A percentile compares a stretch with the other conserved stretches of the same genome.
Evolutionary conservation across 2,113 vertebrate species (phyloP).

Genomic region (Gnathonemus longibarbis): DNA sequence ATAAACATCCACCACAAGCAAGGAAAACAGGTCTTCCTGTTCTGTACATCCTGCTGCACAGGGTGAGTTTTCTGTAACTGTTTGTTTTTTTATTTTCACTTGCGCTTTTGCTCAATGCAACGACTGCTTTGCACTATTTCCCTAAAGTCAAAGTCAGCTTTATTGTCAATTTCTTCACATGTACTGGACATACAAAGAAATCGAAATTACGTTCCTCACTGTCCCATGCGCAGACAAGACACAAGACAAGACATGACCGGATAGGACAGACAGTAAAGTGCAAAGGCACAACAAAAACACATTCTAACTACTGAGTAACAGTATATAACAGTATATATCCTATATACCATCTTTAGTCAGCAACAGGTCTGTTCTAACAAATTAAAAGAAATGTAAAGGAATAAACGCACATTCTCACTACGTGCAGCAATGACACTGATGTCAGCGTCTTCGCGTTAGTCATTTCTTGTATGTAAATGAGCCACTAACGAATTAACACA

Average conservation of each 20-base stretch:
- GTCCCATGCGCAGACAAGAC: too few relatives aligned
- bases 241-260: too few relatives aligned
- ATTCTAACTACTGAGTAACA: too few relatives aligned
- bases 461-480: background rate
- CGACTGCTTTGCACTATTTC: background rate
- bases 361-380: background rate
- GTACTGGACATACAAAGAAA: too few relatives aligned
- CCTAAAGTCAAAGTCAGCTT: too few relatives aligned
- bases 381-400: background rate
- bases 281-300: too few relatives aligned
- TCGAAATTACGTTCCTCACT: too few relatives aligned
- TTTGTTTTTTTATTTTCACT: background rate
- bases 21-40: slow-evolving; percentile 1
- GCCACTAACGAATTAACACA: background rate
- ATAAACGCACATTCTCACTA: background rate
- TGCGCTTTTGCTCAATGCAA: background rate
- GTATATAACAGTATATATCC: too few relatives aligned
- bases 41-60: background rate
- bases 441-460: background rate
- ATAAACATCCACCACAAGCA: background rate
- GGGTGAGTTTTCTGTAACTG: background rate
- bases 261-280: too few relatives aligned
- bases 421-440: background rate
- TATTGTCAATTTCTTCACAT: too few relatives aligned
- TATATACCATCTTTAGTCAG: background rate